Conservation (phyloP, 30 jellyfish, hydroid and myxozoan genomes). For the Cassiopea andromeda region DNA sequence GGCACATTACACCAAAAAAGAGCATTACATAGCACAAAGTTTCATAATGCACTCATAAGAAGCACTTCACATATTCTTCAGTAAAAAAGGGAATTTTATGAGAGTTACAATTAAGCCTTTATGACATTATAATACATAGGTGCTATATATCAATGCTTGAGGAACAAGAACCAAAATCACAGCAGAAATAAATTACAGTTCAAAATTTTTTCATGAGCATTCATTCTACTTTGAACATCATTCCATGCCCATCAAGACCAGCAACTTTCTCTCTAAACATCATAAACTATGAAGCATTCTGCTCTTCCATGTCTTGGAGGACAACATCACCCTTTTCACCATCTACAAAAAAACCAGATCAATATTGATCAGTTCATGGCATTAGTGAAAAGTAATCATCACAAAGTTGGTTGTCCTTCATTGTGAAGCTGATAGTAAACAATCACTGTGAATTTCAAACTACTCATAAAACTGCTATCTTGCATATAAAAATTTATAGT, state of each 20-base stretch:
- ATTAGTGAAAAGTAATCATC: too few species aligned
- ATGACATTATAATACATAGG: constrained; percentile 18
- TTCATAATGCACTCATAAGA: not conserved
- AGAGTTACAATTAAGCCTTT: constrained; percentile 12
- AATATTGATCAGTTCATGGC: not conserved
- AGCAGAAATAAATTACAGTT: constrained; percentile 60
- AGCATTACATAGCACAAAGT: not conserved
- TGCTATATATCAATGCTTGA: constrained; percentile 40
- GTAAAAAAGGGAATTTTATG: not conserved
- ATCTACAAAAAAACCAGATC: constrained; percentile 23
- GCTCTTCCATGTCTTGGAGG: constrained; percentile 89
- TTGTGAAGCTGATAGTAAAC: not conserved
- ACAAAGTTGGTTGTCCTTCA: not conserved
- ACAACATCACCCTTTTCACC: constrained; percentile 69
- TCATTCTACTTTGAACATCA: constrained; percentile 61
- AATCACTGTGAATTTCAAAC: not conserved
- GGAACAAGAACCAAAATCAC: constrained; percentile 69
- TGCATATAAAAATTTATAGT: too few species aligned
- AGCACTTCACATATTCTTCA: not conserved
- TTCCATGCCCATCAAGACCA: constrained; percentile 49
- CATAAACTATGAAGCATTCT: constrained; percentile 55
- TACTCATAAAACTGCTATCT: too few species aligned
- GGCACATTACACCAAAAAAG: not conserved
- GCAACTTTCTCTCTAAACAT: constrained; percentile 24
- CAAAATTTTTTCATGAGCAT: constrained; percentile 62